Conservation (phyloP, 2,888 invertebrate genomes). For the Ligdia adustata region DNA sequence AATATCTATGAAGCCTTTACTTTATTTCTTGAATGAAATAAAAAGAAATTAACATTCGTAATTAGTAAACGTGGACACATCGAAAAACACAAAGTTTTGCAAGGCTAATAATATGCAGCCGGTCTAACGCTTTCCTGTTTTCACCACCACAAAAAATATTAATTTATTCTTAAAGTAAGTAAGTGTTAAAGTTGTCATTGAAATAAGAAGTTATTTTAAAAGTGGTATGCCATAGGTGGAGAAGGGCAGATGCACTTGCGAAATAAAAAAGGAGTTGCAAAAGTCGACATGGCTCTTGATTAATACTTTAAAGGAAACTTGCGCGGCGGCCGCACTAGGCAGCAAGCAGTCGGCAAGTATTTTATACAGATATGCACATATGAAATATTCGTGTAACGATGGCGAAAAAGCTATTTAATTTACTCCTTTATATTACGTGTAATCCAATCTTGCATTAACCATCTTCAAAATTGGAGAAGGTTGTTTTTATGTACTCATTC, state of each 20-base stretch:
- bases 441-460: no score
- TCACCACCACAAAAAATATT: slow-evolving; percentile 4
- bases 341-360: slow-evolving; percentile 40
- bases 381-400: slow-evolving; percentile 26
- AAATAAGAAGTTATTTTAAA: slow-evolving; percentile 22
- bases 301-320: slow-evolving; percentile 77
- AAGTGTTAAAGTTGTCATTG: slow-evolving; percentile 10
- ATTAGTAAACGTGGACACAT: slow-evolving; percentile 12
- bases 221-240: slow-evolving; percentile 40
- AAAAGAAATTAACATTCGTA: no score
- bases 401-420: neutral
- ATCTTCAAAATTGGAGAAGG: no score
- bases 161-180: neutral
- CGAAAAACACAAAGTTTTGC: slow-evolving; percentile 8
- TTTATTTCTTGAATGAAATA: neutral
- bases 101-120: neutral
- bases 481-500: no score
- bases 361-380: slow-evolving; percentile 26
- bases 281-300: slow-evolving; percentile 65
- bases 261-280: slow-evolving; percentile 56
- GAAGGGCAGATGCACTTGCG: slow-evolving; percentile 62
- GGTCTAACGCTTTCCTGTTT: slow-evolving; percentile 12
- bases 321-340: slow-evolving; percentile 55
- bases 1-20: neutral
- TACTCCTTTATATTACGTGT: neutral